Evolutionary conservation across 2,888 invertebrate genomes (phyloP).

Genomic region (Troides aeacus): DNA sequence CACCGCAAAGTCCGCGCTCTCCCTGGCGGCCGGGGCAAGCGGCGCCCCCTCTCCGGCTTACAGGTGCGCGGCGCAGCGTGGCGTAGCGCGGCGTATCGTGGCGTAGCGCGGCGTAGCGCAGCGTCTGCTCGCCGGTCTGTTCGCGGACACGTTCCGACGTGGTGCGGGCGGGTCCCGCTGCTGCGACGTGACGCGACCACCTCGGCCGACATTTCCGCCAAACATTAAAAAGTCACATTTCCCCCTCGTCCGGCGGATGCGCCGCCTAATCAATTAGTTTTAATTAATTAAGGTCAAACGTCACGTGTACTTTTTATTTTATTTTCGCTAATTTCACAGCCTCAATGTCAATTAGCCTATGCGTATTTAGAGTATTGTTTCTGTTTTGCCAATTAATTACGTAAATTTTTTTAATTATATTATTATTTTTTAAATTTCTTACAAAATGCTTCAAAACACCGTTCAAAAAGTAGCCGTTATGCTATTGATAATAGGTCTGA

Average conservation of each 20-base stretch:
- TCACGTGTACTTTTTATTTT: conserved; percentile 63
- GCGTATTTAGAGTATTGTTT: conserved; percentile 78
- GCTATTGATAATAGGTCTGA: conserved; percentile 72
- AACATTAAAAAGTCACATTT: conserved; percentile 38
- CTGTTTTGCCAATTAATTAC: conserved; percentile 77
- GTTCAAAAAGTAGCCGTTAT: conserved; percentile 77
- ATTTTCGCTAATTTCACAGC: conserved; percentile 81
- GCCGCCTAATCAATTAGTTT: conserved; percentile 60
- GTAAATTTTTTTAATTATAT: conserved; percentile 56
- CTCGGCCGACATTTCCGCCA: conserved; percentile 41
- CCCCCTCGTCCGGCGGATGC: conserved; percentile 58
- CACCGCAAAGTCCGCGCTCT: not conserved
- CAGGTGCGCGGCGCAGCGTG: no score
- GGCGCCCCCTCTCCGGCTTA: no score
- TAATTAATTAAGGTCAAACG: conserved; percentile 69
- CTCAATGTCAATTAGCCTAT: conserved; percentile 80
- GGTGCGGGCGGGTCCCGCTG: not conserved
- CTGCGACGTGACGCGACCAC: conserved; percentile 9
- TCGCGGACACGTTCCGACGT: not conserved
- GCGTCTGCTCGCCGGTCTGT: no score
- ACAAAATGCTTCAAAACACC: conserved; percentile 79
- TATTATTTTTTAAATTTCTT: conserved; percentile 50
- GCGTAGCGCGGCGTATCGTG: no score
- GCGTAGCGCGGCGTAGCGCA: no score
- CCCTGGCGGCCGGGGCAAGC: not conserved